Percentiles rank a stretch among this genome's conserved stretches.
phyloP scores from a whole-genome alignment of 2,888 invertebrate genomes.

The Strigamia maritima region DNA sequence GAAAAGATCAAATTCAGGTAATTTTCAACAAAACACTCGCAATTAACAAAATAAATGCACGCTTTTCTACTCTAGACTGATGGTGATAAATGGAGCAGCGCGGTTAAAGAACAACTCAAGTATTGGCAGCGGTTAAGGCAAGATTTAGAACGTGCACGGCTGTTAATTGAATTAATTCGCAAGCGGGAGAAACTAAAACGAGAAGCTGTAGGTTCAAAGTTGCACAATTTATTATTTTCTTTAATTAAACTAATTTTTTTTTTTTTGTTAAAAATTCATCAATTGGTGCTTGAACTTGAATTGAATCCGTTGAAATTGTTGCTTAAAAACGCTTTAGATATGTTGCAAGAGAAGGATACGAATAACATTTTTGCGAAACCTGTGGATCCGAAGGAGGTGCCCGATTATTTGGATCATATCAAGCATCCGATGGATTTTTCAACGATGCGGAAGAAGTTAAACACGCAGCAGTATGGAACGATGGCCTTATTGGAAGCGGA shows the following conservation, averaged over 20 bases:
- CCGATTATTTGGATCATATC: constrained; percentile 83
- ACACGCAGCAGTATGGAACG: constrained; percentile 60
- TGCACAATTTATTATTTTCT: background rate
- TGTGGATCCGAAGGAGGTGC: constrained; percentile 67
- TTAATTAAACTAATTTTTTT: background rate
- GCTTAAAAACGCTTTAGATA: constrained; percentile 70
- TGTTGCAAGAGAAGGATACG: constrained; percentile 73
- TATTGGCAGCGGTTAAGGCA: constrained; percentile 92
- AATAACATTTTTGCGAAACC: constrained; percentile 89
- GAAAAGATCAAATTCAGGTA: constrained; percentile 36
- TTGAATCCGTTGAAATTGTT: constrained; percentile 78
- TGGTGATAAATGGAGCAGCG: constrained; percentile 44
- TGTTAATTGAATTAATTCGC: constrained; percentile 89
- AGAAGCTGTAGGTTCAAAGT: constrained; percentile 54
- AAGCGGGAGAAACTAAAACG: constrained; percentile 94
- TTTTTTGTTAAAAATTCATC: constrained; percentile 63
- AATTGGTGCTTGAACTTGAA: constrained; percentile 66
- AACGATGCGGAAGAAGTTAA: constrained; percentile 69
- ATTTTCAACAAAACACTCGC: too few species aligned
- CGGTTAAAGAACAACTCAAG: constrained; percentile 75
- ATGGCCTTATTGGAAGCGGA: constrained; percentile 80
- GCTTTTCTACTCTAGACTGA: constrained; percentile 37
- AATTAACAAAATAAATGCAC: background rate
- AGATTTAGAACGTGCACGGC: constrained; percentile 85
- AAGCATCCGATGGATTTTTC: constrained; percentile 83